Evolutionary conservation across 2,797 vertebrate genomes (phyloP).

Genomic region (Smutsia temminckii): DNA sequence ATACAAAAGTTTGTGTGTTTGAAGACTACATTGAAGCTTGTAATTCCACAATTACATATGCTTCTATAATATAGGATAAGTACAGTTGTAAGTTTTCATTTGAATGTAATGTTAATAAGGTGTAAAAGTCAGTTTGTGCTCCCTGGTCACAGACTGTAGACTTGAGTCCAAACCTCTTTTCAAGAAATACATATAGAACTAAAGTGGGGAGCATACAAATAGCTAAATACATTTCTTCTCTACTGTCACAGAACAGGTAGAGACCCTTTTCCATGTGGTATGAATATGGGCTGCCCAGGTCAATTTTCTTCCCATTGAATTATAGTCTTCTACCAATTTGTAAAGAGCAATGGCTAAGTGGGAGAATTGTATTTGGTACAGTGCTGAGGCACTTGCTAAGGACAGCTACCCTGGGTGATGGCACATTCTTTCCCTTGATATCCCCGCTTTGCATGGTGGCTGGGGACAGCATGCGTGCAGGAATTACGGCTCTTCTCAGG

Average conservation of each 20-base stretch:
- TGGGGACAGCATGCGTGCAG: not conserved
- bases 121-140: not conserved
- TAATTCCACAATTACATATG: not conserved
- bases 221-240: not conserved
- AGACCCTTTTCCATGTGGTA: not conserved
- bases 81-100: not conserved
- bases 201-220: not conserved
- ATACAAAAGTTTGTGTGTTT: not conserved
- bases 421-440: not conserved
- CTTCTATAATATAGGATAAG: not conserved
- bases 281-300: not conserved
- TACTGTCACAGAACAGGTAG: not conserved
- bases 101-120: not conserved
- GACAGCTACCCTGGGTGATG: not conserved
- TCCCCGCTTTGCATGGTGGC: not conserved
- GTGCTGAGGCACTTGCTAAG: not conserved
- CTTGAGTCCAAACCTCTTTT: not conserved
- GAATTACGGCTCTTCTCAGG: not conserved
- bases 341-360: not conserved
- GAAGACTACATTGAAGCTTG: not conserved
- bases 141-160: not conserved
- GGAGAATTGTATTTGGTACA: not conserved
- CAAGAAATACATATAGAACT: not conserved
- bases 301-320: not conserved
- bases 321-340: not conserved